Evolutionary conservation across 2,888 invertebrate species (phyloP).

Genomic region (Drosophila flavopinicola): DNA sequence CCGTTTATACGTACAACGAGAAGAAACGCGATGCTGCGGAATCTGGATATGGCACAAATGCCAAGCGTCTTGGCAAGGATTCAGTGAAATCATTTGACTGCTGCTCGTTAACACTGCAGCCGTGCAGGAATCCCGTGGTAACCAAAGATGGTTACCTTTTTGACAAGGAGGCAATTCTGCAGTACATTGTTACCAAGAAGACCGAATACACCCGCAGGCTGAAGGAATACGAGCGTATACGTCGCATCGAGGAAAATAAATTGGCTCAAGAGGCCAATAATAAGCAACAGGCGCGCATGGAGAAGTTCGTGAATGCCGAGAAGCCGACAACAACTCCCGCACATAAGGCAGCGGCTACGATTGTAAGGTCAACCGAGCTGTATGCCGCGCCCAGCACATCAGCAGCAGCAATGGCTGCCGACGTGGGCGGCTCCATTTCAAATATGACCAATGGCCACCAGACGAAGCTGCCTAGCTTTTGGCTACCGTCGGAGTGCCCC

Average conservation of each 20-base stretch:
- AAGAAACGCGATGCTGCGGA: slow-evolving; percentile 97
- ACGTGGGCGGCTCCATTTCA: slow-evolving; percentile 84
- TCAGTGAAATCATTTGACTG: slow-evolving; percentile 95
- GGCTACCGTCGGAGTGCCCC: slow-evolving; percentile 97
- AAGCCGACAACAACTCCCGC: slow-evolving; percentile 84
- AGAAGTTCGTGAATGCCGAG: slow-evolving; percentile 92
- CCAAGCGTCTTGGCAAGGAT: slow-evolving; percentile 92
- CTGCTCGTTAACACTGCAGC: slow-evolving; percentile 98
- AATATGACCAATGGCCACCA: slow-evolving; percentile 92
- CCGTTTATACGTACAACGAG: slow-evolving; percentile 99
- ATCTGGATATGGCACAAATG: slow-evolving; percentile 93
- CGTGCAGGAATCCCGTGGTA: slow-evolving; percentile 96
- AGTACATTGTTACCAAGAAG: slow-evolving; percentile 97
- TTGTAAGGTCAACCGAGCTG: slow-evolving; percentile 34
- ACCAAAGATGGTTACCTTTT: slow-evolving; percentile 96
- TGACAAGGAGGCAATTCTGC: slow-evolving; percentile 98
- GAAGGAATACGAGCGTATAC: slow-evolving; percentile 96
- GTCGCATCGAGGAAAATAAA: slow-evolving; percentile 90
- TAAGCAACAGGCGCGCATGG: slow-evolving; percentile 88
- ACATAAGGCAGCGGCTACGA: slow-evolving; percentile 46
- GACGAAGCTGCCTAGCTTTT: slow-evolving; percentile 95
- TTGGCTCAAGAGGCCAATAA: slow-evolving; percentile 85
- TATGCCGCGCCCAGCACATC: slow-evolving; percentile 52
- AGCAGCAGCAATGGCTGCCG: slow-evolving; percentile 34
- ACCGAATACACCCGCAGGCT: slow-evolving; percentile 94